Conservation (phyloP, 1,140 invertebrate species). For the Drosophila arawakana region DNA sequence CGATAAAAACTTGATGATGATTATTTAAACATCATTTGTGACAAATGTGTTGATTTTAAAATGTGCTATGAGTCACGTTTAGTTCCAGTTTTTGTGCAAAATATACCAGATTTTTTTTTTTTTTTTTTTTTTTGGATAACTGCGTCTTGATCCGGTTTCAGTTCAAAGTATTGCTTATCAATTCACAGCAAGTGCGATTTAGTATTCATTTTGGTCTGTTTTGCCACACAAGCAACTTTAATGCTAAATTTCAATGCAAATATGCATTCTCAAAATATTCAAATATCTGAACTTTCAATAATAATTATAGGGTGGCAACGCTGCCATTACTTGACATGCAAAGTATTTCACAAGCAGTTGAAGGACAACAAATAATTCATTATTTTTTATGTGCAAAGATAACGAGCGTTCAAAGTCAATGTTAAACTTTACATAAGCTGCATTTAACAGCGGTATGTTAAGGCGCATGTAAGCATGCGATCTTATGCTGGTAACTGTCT, state of each 20-base stretch:
- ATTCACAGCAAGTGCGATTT: not conserved
- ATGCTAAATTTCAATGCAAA: not conserved
- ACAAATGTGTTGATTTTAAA: not conserved
- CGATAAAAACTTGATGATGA: too few relatives aligned
- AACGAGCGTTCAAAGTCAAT: not conserved
- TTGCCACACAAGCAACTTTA: too few relatives aligned
- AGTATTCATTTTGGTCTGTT: not conserved
- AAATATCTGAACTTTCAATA: too few relatives aligned
- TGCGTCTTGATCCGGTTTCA: conserved; percentile 7
- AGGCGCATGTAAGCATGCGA: too few relatives aligned
- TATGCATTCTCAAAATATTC: too few relatives aligned
- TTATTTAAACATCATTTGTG: too few relatives aligned
- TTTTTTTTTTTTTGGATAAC: not conserved
- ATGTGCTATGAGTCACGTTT: not conserved
- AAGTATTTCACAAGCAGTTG: not conserved
- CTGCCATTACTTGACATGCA: not conserved
- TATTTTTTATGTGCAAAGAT: not conserved
- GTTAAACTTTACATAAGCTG: not conserved
- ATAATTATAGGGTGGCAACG: not conserved
- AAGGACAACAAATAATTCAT: too few relatives aligned
- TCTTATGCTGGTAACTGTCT: not conserved
- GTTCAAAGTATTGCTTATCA: conserved; percentile 1
- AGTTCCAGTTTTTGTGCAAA: not conserved
- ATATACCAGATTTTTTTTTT: not conserved
- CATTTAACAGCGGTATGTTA: not conserved